A percentile compares a stretch with the other conserved stretches of the same genome.
Evolutionary conservation across 2,113 vertebrate species (phyloP).

Genomic region (Lanius collurio): DNA sequence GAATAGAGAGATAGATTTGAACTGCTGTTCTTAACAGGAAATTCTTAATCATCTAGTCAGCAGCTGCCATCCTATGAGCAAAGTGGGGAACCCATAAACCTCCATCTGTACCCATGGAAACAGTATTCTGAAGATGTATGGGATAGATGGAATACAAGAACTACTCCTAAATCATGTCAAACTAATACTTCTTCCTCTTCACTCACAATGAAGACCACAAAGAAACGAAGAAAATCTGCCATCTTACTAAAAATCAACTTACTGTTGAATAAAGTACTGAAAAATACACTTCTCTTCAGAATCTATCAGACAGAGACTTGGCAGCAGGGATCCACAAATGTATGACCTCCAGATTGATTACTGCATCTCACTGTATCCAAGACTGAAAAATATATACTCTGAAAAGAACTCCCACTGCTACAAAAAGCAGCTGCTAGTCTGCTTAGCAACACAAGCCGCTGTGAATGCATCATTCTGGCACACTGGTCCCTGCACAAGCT

Average conservation of each 20-base stretch:
- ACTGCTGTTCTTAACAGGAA: neutral
- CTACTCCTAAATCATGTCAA: neutral
- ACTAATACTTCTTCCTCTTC: neutral
- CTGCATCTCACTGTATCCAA: neutral
- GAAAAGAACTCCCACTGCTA: neutral
- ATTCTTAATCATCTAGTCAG: neutral
- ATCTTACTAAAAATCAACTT: neutral
- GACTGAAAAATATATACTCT: neutral
- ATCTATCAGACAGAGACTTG: neutral
- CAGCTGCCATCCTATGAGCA: neutral
- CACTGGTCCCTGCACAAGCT: neutral
- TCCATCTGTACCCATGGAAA: neutral
- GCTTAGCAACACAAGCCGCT: slow-evolving; percentile 20
- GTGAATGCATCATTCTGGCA: neutral
- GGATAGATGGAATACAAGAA: neutral
- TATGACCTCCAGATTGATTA: neutral
- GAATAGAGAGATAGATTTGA: neutral
- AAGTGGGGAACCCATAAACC: neutral
- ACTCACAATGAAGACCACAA: neutral
- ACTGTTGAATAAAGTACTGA: neutral
- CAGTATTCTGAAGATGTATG: neutral
- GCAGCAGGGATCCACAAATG: neutral
- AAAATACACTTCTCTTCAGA: neutral
- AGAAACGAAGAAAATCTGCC: neutral
- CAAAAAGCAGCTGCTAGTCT: neutral